phyloP scores from a whole-genome alignment of 2,888 invertebrate genomes.

The Andrena dorsata region DNA sequence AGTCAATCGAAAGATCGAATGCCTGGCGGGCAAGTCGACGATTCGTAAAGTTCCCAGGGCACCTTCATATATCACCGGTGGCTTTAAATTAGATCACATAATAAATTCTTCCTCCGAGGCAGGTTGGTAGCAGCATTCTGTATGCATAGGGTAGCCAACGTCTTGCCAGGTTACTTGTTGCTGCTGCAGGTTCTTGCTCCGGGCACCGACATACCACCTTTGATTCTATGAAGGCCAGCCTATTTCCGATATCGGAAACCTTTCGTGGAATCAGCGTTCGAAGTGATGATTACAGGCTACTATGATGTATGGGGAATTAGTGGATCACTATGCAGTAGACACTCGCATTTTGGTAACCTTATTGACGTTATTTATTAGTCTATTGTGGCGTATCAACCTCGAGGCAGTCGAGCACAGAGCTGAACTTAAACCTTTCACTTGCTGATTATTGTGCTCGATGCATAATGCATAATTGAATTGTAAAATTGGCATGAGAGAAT shows the following conservation, averaged over 20 bases:
- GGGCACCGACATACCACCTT: slow-evolving; percentile 77
- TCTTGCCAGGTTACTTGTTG: slow-evolving; percentile 75
- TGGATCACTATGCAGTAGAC: slow-evolving; percentile 3
- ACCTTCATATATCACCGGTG: slow-evolving; percentile 70
- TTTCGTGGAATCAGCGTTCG: slow-evolving; percentile 67
- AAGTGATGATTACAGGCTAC: slow-evolving; percentile 64
- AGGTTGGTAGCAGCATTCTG: slow-evolving; percentile 83
- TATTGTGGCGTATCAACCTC: slow-evolving; percentile 10
- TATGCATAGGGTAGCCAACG: slow-evolving; percentile 84
- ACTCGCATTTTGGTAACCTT: slow-evolving; percentile 23
- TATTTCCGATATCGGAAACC: slow-evolving; percentile 77
- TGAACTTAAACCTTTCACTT: not conserved
- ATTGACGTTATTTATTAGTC: slow-evolving; percentile 37
- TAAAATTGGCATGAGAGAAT: not conserved
- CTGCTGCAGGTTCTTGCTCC: slow-evolving; percentile 73
- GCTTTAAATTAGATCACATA: slow-evolving; percentile 82
- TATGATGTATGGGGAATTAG: slow-evolving; percentile 45
- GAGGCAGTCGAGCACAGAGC: not conserved
- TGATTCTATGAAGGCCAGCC: slow-evolving; percentile 69
- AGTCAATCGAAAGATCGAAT: slow-evolving; percentile 22
- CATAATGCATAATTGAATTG: not conserved
- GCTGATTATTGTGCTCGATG: slow-evolving; percentile 1
- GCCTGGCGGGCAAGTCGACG: slow-evolving; percentile 55
- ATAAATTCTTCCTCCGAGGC: slow-evolving; percentile 80
- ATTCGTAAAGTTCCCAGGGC: slow-evolving; percentile 59